Evolutionary conservation across 2,888 invertebrate species (phyloP).

Genomic region (Schizotus pectinicornis): DNA sequence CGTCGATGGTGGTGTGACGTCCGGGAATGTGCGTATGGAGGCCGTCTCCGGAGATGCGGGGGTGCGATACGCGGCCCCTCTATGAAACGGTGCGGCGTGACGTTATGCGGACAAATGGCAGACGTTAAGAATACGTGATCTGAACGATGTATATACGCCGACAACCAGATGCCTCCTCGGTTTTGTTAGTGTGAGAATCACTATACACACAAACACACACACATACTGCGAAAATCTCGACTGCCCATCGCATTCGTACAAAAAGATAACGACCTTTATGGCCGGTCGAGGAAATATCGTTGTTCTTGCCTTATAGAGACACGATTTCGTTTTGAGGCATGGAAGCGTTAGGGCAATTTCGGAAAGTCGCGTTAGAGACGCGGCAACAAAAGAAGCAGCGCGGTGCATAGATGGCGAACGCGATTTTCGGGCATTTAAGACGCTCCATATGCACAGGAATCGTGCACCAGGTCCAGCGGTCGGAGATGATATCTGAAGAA

Average conservation of each 20-base stretch:
- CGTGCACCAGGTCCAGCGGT: constrained; percentile 26
- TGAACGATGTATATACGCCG: constrained; percentile 54
- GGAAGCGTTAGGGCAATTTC: constrained; percentile 23
- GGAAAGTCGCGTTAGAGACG: constrained; percentile 1
- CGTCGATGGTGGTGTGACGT: constrained; percentile 29
- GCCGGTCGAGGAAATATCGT: constrained; percentile 23
- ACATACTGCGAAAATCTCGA: constrained; percentile 44
- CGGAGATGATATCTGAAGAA: constrained; percentile 35
- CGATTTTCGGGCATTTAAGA: constrained; percentile 18
- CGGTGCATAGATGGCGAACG: constrained; percentile 16
- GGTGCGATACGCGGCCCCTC: constrained; percentile 53
- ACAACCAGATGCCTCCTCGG: constrained; percentile 27
- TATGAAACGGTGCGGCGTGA: constrained; percentile 54
- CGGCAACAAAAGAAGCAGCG: constrained; percentile 4
- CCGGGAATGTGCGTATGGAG: constrained; percentile 45
- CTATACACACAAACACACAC: constrained; percentile 5
- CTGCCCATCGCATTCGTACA: constrained; percentile 38
- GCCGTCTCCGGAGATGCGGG: constrained; percentile 50
- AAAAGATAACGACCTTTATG: constrained; percentile 25
- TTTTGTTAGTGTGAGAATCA: constrained; percentile 54
- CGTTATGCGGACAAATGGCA: constrained; percentile 57
- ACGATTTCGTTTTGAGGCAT: constrained; percentile 6
- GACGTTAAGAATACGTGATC: constrained; percentile 56
- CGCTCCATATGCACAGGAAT: constrained; percentile 24
- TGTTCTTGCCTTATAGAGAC: constrained; percentile 23